Percentiles rank a stretch among this genome's conserved stretches.
Conservation (phyloP, 1,140 invertebrate species). For the Laupala kohalensis region DNA sequence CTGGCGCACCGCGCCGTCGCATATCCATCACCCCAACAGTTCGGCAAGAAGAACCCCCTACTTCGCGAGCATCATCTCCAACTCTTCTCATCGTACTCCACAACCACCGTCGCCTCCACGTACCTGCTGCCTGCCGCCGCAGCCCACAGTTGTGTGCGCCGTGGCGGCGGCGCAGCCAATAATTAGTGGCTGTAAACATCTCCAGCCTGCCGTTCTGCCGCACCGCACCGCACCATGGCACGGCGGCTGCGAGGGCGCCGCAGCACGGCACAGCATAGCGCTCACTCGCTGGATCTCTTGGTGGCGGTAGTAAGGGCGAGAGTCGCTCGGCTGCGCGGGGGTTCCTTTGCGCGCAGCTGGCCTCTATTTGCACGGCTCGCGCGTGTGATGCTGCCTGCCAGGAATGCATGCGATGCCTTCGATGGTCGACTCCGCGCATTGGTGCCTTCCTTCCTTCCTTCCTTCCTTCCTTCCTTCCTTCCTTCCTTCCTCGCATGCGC, state of each 20-base stretch:
- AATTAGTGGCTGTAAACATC: conserved; percentile 3
- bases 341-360: not conserved
- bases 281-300: not conserved
- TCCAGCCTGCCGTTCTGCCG: not conserved
- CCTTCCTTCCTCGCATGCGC: too few relatives aligned
- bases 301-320: not conserved
- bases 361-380: conserved; percentile 7
- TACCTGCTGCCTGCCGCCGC: too few relatives aligned
- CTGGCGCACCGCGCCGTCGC: too few relatives aligned
- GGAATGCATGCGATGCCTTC: conserved; percentile 3
- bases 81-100: too few relatives aligned
- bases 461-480: too few relatives aligned
- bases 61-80: too few relatives aligned
- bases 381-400: conserved; percentile 7
- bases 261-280: too few relatives aligned
- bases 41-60: too few relatives aligned
- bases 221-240: not conserved
- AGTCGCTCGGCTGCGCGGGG: not conserved
- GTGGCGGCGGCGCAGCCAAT: not conserved
- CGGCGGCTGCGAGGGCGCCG: not conserved
- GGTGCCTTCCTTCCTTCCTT: too few relatives aligned
- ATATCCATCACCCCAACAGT: too few relatives aligned
- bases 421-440: too few relatives aligned
- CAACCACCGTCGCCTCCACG: conserved; percentile 6
- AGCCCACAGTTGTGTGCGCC: not conserved